Conservation (phyloP, 2,888 invertebrate species). For the Argyresthia goedartella region DNA sequence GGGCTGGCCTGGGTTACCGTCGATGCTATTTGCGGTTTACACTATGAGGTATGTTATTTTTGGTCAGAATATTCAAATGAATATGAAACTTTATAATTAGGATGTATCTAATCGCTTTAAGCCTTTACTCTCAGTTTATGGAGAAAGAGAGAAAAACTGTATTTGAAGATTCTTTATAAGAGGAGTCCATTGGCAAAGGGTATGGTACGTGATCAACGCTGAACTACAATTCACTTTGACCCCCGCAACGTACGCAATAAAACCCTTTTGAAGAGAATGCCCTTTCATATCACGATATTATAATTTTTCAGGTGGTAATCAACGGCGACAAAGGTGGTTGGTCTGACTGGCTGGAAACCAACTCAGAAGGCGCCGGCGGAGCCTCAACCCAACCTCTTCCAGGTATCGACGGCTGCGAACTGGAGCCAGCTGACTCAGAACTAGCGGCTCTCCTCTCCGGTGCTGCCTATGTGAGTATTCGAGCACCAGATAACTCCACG, state of each 20-base stretch:
- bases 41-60: constrained; percentile 77
- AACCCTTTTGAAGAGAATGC: background rate
- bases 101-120: too few species aligned
- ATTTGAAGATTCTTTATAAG: too few species aligned
- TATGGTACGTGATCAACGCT: too few species aligned
- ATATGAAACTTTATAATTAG: too few species aligned
- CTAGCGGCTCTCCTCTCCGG: constrained; percentile 81
- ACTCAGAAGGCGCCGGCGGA: constrained; percentile 24
- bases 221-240: too few species aligned
- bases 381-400: constrained; percentile 40
- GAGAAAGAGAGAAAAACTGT: too few species aligned
- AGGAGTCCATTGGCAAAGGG: too few species aligned
- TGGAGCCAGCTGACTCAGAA: constrained; percentile 78
- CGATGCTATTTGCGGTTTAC: constrained; percentile 83
- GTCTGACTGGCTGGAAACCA: constrained; percentile 67
- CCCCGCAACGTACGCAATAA: too few species aligned
- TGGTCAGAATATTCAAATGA: background rate
- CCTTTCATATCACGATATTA: background rate
- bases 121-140: too few species aligned
- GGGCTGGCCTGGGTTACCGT: constrained; percentile 89
- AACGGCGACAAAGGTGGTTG: constrained; percentile 74
- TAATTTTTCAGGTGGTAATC: constrained; percentile 36
- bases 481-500: constrained; percentile 70
- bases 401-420: constrained; percentile 80
- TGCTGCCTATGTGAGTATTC: constrained; percentile 80